Conservation (phyloP, 2,797 vertebrate species). For the Pangasius larnaudii region DNA sequence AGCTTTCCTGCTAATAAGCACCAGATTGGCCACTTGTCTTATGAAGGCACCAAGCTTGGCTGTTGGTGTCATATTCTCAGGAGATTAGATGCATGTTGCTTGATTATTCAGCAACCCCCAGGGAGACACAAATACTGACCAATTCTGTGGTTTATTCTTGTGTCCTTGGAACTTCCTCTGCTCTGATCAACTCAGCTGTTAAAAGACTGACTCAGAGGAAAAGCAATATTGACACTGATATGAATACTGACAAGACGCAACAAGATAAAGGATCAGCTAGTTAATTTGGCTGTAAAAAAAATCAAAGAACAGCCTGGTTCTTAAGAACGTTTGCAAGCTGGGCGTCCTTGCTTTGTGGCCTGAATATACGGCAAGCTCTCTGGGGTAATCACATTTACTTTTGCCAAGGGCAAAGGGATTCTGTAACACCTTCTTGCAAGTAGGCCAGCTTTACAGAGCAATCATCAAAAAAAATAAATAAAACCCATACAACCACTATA, state of each 20-base stretch:
- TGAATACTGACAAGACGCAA: background rate
- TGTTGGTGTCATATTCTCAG: conserved; percentile 29
- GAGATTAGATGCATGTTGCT: conserved; percentile 42
- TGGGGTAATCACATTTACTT: conserved; percentile 53
- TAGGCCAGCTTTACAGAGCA: background rate
- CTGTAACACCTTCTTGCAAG: background rate
- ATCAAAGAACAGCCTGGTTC: conserved; percentile 10
- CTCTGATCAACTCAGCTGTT: conserved; percentile 62
- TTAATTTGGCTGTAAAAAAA: background rate
- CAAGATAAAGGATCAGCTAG: background rate
- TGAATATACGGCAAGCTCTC: conserved; percentile 11
- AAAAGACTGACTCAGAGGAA: conserved; percentile 58
- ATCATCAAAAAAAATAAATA: background rate
- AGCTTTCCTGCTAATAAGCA: conserved; percentile 46
- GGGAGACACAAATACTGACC: conserved; percentile 42
- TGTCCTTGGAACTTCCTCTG: conserved; percentile 63
- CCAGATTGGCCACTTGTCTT: background rate
- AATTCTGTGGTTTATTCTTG: conserved; percentile 32
- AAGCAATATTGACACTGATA: background rate
- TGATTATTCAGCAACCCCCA: conserved; percentile 44
- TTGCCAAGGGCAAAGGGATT: conserved; percentile 52
- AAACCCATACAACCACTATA: background rate
- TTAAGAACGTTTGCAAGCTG: background rate
- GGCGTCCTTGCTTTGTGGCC: background rate
- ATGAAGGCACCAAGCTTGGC: conserved; percentile 38